A percentile compares a stretch with the other conserved stretches of the same genome.
Conservation (phyloP, 1,140 invertebrate genomes). For the Bicyclus anynana region DNA sequence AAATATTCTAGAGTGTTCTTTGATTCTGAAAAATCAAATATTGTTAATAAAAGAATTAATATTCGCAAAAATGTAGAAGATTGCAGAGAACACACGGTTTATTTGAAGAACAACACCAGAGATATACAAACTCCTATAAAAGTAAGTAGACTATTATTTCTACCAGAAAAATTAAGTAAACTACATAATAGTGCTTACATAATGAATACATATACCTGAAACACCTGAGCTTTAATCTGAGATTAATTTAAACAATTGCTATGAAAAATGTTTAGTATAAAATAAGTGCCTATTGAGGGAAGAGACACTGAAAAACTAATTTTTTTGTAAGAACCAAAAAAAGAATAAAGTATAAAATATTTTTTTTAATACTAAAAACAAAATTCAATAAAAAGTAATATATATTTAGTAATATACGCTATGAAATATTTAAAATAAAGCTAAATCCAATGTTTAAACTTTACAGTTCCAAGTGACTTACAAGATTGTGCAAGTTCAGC, state of each 20-base stretch:
- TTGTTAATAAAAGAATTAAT: constrained; percentile 78
- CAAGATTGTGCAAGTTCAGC: constrained; percentile 85
- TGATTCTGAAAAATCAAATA: constrained; percentile 77
- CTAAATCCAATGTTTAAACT: not conserved
- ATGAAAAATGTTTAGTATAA: too few species aligned
- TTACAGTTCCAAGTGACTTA: constrained; percentile 89
- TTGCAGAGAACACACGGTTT: constrained; percentile 86
- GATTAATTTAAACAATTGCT: too few species aligned
- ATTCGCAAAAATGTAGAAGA: constrained; percentile 77
- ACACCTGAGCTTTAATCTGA: too few species aligned
- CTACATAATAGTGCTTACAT: too few species aligned
- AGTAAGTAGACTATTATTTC: constrained; percentile 46
- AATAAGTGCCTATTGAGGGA: too few species aligned
- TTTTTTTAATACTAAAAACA: too few species aligned
- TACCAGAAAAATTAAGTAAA: not conserved
- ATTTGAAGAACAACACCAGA: constrained; percentile 89
- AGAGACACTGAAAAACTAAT: too few species aligned
- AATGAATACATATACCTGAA: too few species aligned
- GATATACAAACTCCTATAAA: constrained; percentile 91
- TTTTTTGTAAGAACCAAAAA: too few species aligned
- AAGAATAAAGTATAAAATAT: too few species aligned
- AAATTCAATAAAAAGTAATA: too few species aligned
- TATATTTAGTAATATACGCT: not conserved
- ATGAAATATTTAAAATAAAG: too few species aligned
- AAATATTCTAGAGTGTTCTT: constrained; percentile 92